Percentiles rank a stretch among this genome's conserved stretches.
Evolutionary conservation across 2,888 invertebrate genomes (phyloP).

Genomic region (Xylota sylvarum): DNA sequence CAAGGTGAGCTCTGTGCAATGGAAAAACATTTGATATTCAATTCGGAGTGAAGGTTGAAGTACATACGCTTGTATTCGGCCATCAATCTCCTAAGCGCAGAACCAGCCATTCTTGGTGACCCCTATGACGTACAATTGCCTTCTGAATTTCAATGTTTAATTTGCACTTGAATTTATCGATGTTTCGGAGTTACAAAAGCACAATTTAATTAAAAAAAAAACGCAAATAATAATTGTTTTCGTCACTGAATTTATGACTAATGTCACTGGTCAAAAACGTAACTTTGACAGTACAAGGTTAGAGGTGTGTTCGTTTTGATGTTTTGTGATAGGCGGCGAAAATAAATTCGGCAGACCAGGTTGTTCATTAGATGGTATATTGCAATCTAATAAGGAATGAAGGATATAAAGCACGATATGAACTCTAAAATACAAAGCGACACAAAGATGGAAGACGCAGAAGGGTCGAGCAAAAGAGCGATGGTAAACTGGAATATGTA

Average conservation of each 20-base stretch:
- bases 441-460: no score
- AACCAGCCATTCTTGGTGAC: constrained; percentile 90
- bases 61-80: constrained; percentile 93
- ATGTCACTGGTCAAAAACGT: constrained; percentile 44
- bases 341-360: no score
- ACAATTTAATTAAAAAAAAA: constrained; percentile 60
- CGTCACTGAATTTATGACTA: constrained; percentile 65
- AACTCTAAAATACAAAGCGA: no score
- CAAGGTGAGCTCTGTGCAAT: constrained; percentile 90
- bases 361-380: no score
- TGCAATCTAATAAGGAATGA: no score
- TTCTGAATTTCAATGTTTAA: constrained; percentile 27
- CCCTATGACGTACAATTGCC: neutral
- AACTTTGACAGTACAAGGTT: constrained; percentile 41
- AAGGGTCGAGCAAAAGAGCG: no score
- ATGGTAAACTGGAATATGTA: no score
- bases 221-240: constrained; percentile 71
- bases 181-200: constrained; percentile 26
- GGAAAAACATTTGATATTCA: neutral
- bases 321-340: neutral
- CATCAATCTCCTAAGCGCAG: constrained; percentile 93
- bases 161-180: constrained; percentile 49
- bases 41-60: constrained; percentile 53
- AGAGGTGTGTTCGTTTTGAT: constrained; percentile 44
- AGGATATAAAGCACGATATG: no score